These are phyloP conservation scores for Lynx canadensis DNA, from an alignment of 2,113 vertebrate species.

Conservation along the genomic window DNA sequence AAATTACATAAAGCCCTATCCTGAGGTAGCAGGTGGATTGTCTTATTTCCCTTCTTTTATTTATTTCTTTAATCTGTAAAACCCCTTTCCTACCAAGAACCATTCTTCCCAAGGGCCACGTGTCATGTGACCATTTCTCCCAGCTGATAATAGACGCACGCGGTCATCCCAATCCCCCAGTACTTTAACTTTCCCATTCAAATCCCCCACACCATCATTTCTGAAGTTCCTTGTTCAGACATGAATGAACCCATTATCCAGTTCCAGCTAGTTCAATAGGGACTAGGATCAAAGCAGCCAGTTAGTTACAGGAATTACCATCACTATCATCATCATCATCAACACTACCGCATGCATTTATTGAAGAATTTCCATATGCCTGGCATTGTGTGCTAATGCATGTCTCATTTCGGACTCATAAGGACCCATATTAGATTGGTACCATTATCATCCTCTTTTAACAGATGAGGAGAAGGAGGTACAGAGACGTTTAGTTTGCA, in stretches of 20 bases:
- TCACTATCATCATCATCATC: not conserved
- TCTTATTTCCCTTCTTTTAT: slow-evolving; percentile 39
- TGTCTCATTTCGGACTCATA: slow-evolving; percentile 1
- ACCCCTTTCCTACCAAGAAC: slow-evolving; percentile 27
- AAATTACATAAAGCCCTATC: slow-evolving; percentile 20
- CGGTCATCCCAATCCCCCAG: not conserved
- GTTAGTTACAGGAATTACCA: not conserved
- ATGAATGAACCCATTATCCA: not conserved
- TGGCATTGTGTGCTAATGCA: not conserved
- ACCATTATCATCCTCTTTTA: not conserved
- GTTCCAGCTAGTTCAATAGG: not conserved
- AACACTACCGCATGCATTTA: not conserved
- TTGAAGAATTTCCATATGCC: not conserved
- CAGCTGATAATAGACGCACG: not conserved
- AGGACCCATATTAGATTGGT: not conserved
- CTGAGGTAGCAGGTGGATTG: not conserved
- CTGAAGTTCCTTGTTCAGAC: not conserved
- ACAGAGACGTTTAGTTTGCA: not conserved
- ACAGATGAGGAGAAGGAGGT: not conserved
- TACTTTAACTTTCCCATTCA: not conserved
- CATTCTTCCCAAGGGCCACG: slow-evolving; percentile 22
- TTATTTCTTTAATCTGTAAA: slow-evolving; percentile 56
- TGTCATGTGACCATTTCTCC: not conserved
- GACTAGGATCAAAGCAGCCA: not conserved
- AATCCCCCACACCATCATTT: not conserved